These are phyloP conservation scores for Pseudorhiza aurosa DNA, from an alignment of 30 jellyfish, hydroid and myxozoan species.

Conservation along the genomic window DNA sequence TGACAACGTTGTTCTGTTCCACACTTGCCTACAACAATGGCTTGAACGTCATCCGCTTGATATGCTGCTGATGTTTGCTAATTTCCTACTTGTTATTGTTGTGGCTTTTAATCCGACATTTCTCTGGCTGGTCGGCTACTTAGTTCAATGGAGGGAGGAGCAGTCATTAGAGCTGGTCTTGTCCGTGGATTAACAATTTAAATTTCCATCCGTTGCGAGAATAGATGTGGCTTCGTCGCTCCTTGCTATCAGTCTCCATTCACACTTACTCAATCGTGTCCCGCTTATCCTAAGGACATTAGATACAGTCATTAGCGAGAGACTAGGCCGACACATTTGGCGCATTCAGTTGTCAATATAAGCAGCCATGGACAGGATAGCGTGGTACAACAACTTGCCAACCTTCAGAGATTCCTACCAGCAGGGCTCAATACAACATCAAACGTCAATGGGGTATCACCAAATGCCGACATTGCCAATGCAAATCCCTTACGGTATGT, in stretches of 20 bases:
- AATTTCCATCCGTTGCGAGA: slow-evolving; percentile 48
- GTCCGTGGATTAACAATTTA: slow-evolving; percentile 35
- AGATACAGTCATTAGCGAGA: not conserved
- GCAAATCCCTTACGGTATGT: slow-evolving; percentile 63
- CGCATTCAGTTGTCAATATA: not conserved
- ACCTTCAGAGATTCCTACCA: slow-evolving; percentile 54
- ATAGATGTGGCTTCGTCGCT: slow-evolving; percentile 39
- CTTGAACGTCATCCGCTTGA: slow-evolving; percentile 36
- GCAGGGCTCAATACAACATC: slow-evolving; percentile 53
- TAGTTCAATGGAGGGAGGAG: slow-evolving; percentile 69
- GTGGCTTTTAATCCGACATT: slow-evolving; percentile 61
- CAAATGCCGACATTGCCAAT: slow-evolving; percentile 34
- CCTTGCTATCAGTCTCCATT: not conserved
- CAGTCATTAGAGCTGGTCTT: slow-evolving; percentile 67
- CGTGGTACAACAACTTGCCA: slow-evolving; percentile 70
- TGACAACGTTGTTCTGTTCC: slow-evolving; percentile 9
- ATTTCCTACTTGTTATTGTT: slow-evolving; percentile 47
- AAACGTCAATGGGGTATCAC: slow-evolving; percentile 37
- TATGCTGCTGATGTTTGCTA: slow-evolving; percentile 56
- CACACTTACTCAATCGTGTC: slow-evolving; percentile 30
- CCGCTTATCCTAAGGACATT: slow-evolving; percentile 7
- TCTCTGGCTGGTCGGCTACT: slow-evolving; percentile 59
- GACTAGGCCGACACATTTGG: slow-evolving; percentile 43
- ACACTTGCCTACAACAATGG: not conserved
- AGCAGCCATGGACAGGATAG: slow-evolving; percentile 37